A percentile compares a stretch with the other conserved stretches of the same genome.
phyloP scores from a whole-genome alignment of 1,140 invertebrate genomes.

The Globodera ellingtonae region DNA sequence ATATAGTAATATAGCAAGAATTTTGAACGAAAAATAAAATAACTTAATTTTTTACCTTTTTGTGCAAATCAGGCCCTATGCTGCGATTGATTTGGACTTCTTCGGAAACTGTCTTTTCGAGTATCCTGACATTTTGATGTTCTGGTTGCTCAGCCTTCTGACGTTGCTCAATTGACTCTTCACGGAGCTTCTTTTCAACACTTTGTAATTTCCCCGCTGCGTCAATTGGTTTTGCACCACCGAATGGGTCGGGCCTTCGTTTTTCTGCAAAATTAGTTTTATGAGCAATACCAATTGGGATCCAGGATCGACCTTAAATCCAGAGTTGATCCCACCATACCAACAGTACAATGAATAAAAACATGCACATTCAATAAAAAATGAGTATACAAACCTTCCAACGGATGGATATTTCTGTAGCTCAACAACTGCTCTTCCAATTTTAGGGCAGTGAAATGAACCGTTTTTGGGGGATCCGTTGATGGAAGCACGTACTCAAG shows the following conservation, averaged over 20 bases:
- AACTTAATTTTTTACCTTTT: no score
- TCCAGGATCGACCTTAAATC: no score
- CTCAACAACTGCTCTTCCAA: conserved; percentile 8
- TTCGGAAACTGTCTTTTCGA: no score
- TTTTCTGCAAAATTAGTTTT: neutral
- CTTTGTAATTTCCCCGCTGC: neutral
- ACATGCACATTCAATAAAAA: no score
- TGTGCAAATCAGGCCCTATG: no score
- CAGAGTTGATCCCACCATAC: no score
- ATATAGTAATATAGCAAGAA: no score
- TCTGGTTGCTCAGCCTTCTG: no score
- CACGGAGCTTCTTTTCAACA: conserved; percentile 7
- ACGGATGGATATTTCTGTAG: conserved; percentile 8
- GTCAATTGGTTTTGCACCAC: conserved; percentile 10
- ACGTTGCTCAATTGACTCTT: neutral
- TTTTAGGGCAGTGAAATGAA: neutral
- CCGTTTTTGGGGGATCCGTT: neutral
- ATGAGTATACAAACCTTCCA: conserved; percentile 1
- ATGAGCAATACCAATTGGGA: neutral
- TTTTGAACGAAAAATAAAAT: no score
- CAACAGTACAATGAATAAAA: no score
- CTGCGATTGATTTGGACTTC: no score
- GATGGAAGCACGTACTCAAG: conserved; percentile 10
- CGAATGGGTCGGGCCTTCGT: conserved; percentile 11
- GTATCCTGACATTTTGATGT: no score